Percentiles rank a stretch among this genome's conserved stretches.
Conservation (phyloP, 2,797 vertebrate genomes). For the Sebastes hubbsi region DNA sequence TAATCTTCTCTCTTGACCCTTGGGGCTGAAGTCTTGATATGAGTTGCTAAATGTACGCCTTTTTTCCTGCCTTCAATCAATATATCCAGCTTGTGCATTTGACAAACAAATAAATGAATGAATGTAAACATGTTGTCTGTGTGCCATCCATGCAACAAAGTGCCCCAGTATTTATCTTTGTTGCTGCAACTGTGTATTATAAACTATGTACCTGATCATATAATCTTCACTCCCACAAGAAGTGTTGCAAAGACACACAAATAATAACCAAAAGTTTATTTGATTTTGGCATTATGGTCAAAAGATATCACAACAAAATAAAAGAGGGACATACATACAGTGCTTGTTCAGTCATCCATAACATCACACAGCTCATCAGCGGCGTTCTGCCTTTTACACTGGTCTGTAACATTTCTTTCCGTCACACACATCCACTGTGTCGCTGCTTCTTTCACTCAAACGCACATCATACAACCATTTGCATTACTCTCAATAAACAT, state of each 20-base stretch:
- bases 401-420: slow-evolving; percentile 47
- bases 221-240: background rate
- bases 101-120: slow-evolving; percentile 54
- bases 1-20: background rate
- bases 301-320: slow-evolving; percentile 71
- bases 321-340: slow-evolving; percentile 52
- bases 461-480: slow-evolving; percentile 23
- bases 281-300: slow-evolving; percentile 68
- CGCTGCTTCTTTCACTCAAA: slow-evolving; percentile 8
- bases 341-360: slow-evolving; percentile 39
- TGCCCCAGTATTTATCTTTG: background rate
- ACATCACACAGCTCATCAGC: slow-evolving; percentile 30
- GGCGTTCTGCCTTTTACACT: slow-evolving; percentile 49
- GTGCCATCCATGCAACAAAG: background rate
- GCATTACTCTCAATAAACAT: slow-evolving; percentile 32
- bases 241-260: slow-evolving; percentile 13
- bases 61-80: slow-evolving; percentile 25
- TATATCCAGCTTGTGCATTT: slow-evolving; percentile 46
- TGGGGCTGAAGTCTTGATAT: background rate
- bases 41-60: background rate
- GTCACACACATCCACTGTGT: slow-evolving; percentile 28
- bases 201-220: background rate
- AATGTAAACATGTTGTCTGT: background rate
- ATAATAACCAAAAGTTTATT: slow-evolving; percentile 79
- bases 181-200: background rate